Conservation (phyloP, 2,888 invertebrate species). For the Tetanocera ferruginea region DNA sequence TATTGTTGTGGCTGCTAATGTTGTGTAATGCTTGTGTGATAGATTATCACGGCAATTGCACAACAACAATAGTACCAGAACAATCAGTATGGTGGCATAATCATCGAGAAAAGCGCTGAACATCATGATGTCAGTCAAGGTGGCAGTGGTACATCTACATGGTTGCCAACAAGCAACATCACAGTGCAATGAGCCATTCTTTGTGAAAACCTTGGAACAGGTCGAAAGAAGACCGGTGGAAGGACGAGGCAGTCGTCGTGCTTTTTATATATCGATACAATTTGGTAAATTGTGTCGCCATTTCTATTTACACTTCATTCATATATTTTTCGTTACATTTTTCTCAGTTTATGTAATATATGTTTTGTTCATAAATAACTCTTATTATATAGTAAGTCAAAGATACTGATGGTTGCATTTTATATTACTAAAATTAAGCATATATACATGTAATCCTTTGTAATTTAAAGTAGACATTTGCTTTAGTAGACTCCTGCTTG, state of each 20-base stretch:
- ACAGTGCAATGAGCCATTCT: conserved; percentile 67
- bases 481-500: too few relatives aligned
- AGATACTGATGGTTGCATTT: too few relatives aligned
- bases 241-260: neutral
- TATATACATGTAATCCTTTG: too few relatives aligned
- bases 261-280: neutral
- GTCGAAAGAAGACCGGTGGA: neutral
- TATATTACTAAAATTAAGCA: too few relatives aligned
- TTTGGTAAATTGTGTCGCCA: conserved; percentile 7
- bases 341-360: neutral
- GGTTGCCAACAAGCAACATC: conserved; percentile 51
- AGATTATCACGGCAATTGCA: neutral
- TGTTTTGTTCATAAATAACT: neutral
- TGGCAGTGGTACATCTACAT: conserved; percentile 55
- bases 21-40: neutral
- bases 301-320: neutral
- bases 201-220: conserved; percentile 48
- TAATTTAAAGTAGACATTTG: too few relatives aligned
- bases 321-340: neutral
- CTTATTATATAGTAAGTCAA: too few relatives aligned
- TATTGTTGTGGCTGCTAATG: neutral
- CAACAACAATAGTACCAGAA: neutral
- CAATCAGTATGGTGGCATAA: neutral
- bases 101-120: neutral
- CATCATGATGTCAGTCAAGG: neutral